Evolutionary conservation across 2,888 invertebrate genomes (phyloP).

Genomic region (Drosophila buzzatii): DNA sequence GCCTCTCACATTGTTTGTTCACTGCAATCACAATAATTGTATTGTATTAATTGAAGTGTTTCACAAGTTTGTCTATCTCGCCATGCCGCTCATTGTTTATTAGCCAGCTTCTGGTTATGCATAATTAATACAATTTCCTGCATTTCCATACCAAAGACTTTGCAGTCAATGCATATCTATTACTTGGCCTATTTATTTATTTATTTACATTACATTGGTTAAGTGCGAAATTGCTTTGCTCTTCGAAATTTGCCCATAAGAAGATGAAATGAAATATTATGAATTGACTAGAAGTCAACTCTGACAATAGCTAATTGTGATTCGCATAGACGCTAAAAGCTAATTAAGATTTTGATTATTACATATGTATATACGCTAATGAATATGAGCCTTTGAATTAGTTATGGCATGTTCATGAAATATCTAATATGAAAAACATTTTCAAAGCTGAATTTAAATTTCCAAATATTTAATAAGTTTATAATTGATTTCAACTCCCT

Average conservation of each 20-base stretch:
- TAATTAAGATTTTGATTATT: neutral
- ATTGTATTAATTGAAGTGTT: conserved; percentile 34
- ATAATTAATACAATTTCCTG: conserved; percentile 30
- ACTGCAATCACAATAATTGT: conserved; percentile 41
- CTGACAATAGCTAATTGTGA: neutral
- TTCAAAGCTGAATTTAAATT: no score
- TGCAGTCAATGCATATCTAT: neutral
- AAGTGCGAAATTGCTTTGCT: conserved; percentile 1
- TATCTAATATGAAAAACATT: no score
- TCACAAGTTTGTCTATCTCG: conserved; percentile 20
- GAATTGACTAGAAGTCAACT: neutral
- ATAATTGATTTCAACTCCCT: no score
- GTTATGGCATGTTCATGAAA: neutral
- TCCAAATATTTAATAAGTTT: no score
- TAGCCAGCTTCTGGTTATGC: conserved; percentile 24
- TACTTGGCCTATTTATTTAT: conserved; percentile 17
- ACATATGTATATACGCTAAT: neutral
- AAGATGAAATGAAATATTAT: neutral
- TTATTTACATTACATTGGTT: neutral
- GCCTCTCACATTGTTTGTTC: conserved; percentile 4
- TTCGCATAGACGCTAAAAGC: neutral
- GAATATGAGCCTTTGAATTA: neutral
- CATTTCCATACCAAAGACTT: neutral
- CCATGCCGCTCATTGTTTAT: conserved; percentile 33
- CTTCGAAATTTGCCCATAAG: neutral